Base-by-base conservation (phyloP, 2,797 vertebrate genomes). In the Melanotaenia trifasciata region DNA sequence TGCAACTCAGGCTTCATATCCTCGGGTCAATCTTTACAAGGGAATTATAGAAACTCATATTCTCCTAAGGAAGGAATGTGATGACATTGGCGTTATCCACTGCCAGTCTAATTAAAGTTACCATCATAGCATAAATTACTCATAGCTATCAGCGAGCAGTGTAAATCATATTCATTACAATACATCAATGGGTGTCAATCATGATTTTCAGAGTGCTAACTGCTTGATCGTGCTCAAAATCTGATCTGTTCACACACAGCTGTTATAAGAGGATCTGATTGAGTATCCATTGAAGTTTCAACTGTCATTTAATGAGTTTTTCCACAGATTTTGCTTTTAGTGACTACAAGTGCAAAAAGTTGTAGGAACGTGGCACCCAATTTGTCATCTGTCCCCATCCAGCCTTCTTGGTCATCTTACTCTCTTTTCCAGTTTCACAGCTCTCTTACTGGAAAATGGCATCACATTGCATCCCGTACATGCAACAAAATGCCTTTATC, bases 61-160 rank as follows among this genome's bases (percentile, higher is more conserved):
- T 75, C n/a, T 80, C 62, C 50, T 69, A 30, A 38, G 59, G 59
- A 47, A 68, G 43, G 28, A 74, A 58, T 80, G 71, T 80, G 67
- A 72, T 78, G 65, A 73, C 63, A 63, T 61, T 59, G 63, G 62
- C 74, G 53, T 68, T 81, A 66, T 65, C 57, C 67, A 60, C 63
- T 79, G 45, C 54, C 73, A 32, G 36, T 33, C 74, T 82, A 79
- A 90, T 90, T 89, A 87, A 83, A 84, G 72, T 78, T 79, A 76
- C 87, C 82, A 84, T 90, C 84, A 86, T 81, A 57, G 43, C 79
- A 62, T 83, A 78, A 76, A 85, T 86, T 80, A 84, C 75, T 74
- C 72, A 22, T 51, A 57, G 62, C 73, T 78, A 79, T 84, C 85
- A 82, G 58, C 20, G 9, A 72, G 74, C 67, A 67, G 67, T 30